Evolutionary conservation across 2,797 vertebrate genomes (phyloP), one percentile per base, ranked within the genome.

Genomic region (Pangasius djambal): DNA sequence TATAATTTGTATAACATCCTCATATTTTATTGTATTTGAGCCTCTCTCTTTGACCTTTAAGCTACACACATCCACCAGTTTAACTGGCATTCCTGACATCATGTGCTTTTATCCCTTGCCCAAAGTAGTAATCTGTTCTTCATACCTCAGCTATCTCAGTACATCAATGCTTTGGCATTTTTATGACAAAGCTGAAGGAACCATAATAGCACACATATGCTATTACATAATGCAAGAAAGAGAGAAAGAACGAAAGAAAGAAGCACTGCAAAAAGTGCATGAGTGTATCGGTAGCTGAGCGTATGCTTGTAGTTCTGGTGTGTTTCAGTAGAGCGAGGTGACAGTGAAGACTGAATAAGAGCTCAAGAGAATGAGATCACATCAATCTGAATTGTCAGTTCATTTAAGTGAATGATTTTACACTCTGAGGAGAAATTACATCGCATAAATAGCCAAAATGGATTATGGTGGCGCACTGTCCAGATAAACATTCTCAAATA

Each of bases 101-200:
- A 89, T 88, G 61, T 57, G 69, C 90, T 91, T 89, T 92, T 69
- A 90, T 92, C 88, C 50, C 31, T 16, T 88, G 91, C 88, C 91
- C 85, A 83, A 85, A 81, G 86, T 89, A 88, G 72, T 90, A 85
- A 89, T 92, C 83, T 91, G 10, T 78, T 88, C 55, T 82, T 89
- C 70, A 79, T 78, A 67, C 83, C 22, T 69, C 78, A 79, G 74
- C 57, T 89, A 88, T 88, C 91, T 89, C 52, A 72, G 72, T 87
- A 63, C 85, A 88, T 92, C 85, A 92, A 52, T 55, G 34, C 22
- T 63, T 69, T 44, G 65, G 78, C 31, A 65, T 72, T 50, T 90
- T 88, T 89, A 88, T 67, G 84, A 81, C 37, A 48, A 5, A 57
- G 74, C 59, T 18, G 74, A 85, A 90, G 59, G 63, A 89, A 65